Evolutionary conservation across 2,888 invertebrate species (phyloP).

Genomic region (Ectemnius lituratus): DNA sequence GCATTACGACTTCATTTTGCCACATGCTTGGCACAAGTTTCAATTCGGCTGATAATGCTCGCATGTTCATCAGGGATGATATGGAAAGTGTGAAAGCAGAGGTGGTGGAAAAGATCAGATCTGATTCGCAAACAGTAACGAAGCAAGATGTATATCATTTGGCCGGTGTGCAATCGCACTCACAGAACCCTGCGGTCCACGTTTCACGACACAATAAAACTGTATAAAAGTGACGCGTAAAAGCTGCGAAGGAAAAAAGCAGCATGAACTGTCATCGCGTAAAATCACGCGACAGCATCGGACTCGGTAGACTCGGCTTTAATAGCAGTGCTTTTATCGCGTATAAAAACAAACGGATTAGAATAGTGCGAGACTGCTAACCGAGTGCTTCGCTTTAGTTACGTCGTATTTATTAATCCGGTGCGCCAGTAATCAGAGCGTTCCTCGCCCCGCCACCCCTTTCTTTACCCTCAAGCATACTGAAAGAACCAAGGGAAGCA

Average conservation of each 20-base stretch:
- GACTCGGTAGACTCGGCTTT: not conserved
- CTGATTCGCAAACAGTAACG: slow-evolving; percentile 12
- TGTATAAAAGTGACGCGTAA: slow-evolving; percentile 26
- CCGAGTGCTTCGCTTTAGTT: too few species aligned
- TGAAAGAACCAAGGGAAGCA: not conserved
- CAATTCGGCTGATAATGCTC: not conserved
- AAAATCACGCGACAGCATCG: slow-evolving; percentile 12
- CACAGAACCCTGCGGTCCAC: not conserved
- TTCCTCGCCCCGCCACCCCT: too few species aligned
- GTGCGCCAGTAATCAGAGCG: not conserved
- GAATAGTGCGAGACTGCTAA: too few species aligned
- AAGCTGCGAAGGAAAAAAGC: slow-evolving; percentile 14
- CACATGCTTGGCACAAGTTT: not conserved
- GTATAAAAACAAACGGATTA: too few species aligned
- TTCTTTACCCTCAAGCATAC: too few species aligned
- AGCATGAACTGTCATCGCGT: slow-evolving; percentile 2
- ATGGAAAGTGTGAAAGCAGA: slow-evolving; percentile 6
- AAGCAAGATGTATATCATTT: slow-evolving; percentile 11
- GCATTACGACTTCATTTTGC: too few species aligned
- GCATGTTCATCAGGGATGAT: slow-evolving; percentile 7
- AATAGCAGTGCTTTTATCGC: not conserved
- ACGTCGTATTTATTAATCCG: slow-evolving; percentile 1
- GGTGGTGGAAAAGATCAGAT: not conserved
- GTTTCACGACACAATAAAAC: slow-evolving; percentile 44
- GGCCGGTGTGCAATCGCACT: slow-evolving; percentile 8